Percentiles rank a stretch among this genome's conserved stretches.
Conservation (phyloP, 2,113 vertebrate genomes). For the Nothobranchius kuhntae region DNA sequence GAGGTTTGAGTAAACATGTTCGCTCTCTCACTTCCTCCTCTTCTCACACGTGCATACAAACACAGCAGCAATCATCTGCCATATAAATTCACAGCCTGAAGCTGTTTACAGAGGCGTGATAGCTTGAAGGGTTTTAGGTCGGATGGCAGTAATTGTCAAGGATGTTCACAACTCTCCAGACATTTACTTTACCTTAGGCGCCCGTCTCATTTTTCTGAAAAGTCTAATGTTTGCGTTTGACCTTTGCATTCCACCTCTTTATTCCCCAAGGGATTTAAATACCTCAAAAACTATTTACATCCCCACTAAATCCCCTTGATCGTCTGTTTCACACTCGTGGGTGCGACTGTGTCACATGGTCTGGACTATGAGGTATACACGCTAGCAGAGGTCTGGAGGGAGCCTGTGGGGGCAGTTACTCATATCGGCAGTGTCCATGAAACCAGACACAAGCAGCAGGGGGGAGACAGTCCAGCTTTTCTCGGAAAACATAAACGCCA, state of each 20-base stretch:
- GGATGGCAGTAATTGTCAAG: constrained; percentile 5
- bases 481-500: constrained; percentile 30
- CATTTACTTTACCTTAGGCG: background rate
- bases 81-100: constrained; percentile 9
- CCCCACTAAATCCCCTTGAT: constrained; percentile 12
- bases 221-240: constrained; percentile 34
- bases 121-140: constrained; percentile 5
- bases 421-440: constrained; percentile 11
- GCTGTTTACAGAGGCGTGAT: constrained; percentile 8
- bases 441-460: background rate
- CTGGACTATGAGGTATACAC: constrained; percentile 18
- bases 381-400: constrained; percentile 11
- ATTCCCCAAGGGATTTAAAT: constrained; percentile 56
- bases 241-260: constrained; percentile 54
- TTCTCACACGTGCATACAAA: constrained; percentile 6
- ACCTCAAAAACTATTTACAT: constrained; percentile 55
- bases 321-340: background rate
- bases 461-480: constrained; percentile 27
- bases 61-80: constrained; percentile 18
- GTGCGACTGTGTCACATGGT: background rate
- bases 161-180: constrained; percentile 13
- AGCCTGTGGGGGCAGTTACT: constrained; percentile 20
- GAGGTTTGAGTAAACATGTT: constrained; percentile 47
- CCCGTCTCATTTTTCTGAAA: background rate
- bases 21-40: constrained; percentile 2